phyloP scores from a whole-genome alignment of 2,888 invertebrate genomes.

The Macrosoma leucophasiata region DNA sequence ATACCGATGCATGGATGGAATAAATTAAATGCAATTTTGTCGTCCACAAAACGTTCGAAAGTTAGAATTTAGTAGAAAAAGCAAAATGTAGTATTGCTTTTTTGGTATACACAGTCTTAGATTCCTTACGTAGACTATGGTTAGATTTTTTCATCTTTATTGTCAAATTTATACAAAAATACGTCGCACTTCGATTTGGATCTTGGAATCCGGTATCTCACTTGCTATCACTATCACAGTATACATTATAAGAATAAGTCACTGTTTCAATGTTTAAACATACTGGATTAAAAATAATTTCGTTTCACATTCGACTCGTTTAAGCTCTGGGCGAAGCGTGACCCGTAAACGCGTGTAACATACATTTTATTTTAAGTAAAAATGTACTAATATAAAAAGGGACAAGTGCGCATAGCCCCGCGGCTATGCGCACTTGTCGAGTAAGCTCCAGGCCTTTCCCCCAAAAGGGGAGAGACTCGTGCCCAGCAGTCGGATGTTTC shows the following conservation, averaged over 20 bases:
- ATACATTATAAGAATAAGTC: constrained; percentile 10
- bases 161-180: constrained; percentile 19
- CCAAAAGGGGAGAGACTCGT: too few species aligned
- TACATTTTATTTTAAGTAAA: too few species aligned
- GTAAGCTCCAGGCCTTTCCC: too few species aligned
- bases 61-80: constrained; percentile 12
- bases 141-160: constrained; percentile 4
- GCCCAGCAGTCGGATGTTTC: too few species aligned
- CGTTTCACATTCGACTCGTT: too few species aligned
- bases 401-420: too few species aligned
- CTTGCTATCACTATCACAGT: constrained; percentile 19
- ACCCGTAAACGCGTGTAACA: too few species aligned
- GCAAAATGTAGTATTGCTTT: constrained; percentile 12
- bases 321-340: too few species aligned
- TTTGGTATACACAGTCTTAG: constrained; percentile 12
- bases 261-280: constrained; percentile 6
- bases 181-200: constrained; percentile 8
- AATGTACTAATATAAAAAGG: too few species aligned
- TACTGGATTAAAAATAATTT: background rate
- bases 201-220: constrained; percentile 13
- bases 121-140: constrained; percentile 2
- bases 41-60: background rate
- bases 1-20: too few species aligned
- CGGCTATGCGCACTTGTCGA: too few species aligned
- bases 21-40: constrained; percentile 9